Base-by-base conservation (phyloP, 2,888 invertebrate genomes). In the Caenorhabditis becei region DNA sequence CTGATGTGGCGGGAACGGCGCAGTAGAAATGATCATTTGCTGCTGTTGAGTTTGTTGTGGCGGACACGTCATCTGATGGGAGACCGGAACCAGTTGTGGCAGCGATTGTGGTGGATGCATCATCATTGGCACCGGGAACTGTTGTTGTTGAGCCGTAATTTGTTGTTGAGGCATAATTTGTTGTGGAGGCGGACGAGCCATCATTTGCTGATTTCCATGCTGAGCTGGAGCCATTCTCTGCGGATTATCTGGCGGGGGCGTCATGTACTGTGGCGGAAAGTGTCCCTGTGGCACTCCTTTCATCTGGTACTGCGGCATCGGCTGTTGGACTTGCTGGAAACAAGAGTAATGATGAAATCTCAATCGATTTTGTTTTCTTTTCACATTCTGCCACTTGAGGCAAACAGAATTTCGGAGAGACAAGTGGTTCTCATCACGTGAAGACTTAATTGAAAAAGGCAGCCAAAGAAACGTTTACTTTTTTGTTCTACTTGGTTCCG, bases 381-480 rank as follows among this genome's bases (percentile, higher is more conserved):
- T 41, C 10, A 4, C 41, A 20, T 18, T 20, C 5, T 41, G 41
- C 18, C 47, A 47, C 47, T 47, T 10, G 10, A 47, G 47, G 5
- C n/a, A 47, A 47, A 47, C 47, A 47, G 47, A 47, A 47, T 18
- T 47, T 41, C n/a, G 47, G 18, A 10, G 47, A 47, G 18, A 47
- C 47, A 47, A 47, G 18, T 47, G 47, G 47, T 47, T 47, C 47
- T 47, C 47, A 47, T 47, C 47, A 47, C 20, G 47, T 47, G 47
- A 20, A 7, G n/a, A 23, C 23, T 16, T 53, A 23, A 53, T 53
- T 53, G 53, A 24, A 24, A 24, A 24, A 14, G 23, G 11, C 23
- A 24, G 26, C 24, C 4, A 7, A 14, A 53, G 26, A 53, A 26
- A 26, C 20, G 3, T 49, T 49, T 41, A 10, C 14, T 16, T 41